phyloP scores from a whole-genome alignment of 2,113 vertebrate species.

The Myotis lucifugus region DNA sequence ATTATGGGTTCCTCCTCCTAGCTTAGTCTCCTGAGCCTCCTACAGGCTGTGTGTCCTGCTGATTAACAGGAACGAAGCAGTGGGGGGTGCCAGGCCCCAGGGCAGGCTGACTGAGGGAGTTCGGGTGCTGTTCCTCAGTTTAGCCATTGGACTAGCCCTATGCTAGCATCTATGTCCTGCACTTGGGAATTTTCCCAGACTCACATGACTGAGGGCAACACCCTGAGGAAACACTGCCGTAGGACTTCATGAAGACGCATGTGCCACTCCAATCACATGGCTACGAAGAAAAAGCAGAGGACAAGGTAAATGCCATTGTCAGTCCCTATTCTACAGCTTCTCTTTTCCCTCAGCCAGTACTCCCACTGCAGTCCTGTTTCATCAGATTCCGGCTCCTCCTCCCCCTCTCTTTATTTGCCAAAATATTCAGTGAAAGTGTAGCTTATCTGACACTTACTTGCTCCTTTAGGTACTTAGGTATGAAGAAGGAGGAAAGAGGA shows the following conservation, averaged over 20 bases:
- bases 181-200: constrained; percentile 60
- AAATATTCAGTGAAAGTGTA: background rate
- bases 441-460: background rate
- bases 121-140: background rate
- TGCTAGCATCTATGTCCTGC: background rate
- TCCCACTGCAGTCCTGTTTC: background rate
- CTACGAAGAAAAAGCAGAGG: background rate
- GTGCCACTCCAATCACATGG: constrained; percentile 78
- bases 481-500: background rate
- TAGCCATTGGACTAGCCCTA: background rate
- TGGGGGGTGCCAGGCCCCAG: constrained; percentile 79
- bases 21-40: constrained; percentile 69
- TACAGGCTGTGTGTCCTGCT: constrained; percentile 86
- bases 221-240: constrained; percentile 82
- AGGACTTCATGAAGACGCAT: constrained; percentile 87
- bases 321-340: background rate
- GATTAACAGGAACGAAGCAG: constrained; percentile 85
- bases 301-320: no score
- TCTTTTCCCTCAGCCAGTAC: background rate
- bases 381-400: background rate
- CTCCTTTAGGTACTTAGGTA: background rate
- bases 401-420: background rate
- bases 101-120: constrained; percentile 78
- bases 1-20: background rate
- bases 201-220: constrained; percentile 85